These are phyloP conservation scores for Hemaris fuciformis DNA, from an alignment of 2,888 invertebrate species.

Conservation along the genomic window DNA sequence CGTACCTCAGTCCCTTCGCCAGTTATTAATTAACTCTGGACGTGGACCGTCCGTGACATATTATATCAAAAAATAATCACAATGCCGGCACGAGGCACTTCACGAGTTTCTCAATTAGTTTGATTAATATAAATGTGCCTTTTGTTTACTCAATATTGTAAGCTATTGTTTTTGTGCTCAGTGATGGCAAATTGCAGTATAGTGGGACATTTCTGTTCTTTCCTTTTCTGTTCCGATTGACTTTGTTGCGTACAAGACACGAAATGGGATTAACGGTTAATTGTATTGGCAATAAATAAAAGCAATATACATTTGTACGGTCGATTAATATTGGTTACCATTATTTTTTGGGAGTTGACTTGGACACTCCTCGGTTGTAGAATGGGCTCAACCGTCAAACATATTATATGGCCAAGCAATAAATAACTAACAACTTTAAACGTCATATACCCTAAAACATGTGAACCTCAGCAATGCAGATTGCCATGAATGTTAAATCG, in stretches of 20 bases:
- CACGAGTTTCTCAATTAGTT: constrained; percentile 33
- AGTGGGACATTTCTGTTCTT: neutral
- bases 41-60: constrained; percentile 50
- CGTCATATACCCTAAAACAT: too few relatives aligned
- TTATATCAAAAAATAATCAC: constrained; percentile 52
- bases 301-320: neutral
- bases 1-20: constrained; percentile 44
- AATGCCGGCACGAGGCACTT: constrained; percentile 33
- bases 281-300: neutral
- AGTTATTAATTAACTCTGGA: constrained; percentile 71
- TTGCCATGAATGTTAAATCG: neutral
- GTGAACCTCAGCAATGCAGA: neutral
- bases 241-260: neutral
- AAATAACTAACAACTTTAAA: too few relatives aligned
- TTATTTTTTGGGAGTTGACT: too few relatives aligned
- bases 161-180: neutral
- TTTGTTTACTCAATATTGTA: constrained; percentile 10
- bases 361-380: too few relatives aligned
- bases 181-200: too few relatives aligned
- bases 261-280: neutral
- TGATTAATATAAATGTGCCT: constrained; percentile 15
- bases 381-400: too few relatives aligned
- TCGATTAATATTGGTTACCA: too few relatives aligned
- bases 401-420: too few relatives aligned
- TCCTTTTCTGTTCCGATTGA: neutral